These are phyloP conservation scores for Caenorhabditis becei DNA, from an alignment of 2,888 invertebrate genomes.

Conservation along the genomic window DNA sequence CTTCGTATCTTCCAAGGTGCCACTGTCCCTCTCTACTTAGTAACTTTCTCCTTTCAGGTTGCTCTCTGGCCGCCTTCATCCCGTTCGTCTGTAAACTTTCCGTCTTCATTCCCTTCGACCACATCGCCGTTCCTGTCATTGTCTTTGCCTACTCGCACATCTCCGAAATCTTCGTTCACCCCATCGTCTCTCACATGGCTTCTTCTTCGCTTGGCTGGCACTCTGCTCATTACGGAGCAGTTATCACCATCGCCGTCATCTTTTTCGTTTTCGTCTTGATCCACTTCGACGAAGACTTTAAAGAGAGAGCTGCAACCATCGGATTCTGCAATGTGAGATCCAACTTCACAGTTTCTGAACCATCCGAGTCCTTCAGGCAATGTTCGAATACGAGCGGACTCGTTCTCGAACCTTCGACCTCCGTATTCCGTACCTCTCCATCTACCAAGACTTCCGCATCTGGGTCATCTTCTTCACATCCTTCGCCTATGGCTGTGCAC, in stretches of 20 bases:
- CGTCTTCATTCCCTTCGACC: constrained; percentile 68
- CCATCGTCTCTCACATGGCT: constrained; percentile 55
- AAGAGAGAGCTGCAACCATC: constrained; percentile 56
- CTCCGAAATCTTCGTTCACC: constrained; percentile 64
- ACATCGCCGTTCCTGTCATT: constrained; percentile 65
- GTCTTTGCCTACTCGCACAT: constrained; percentile 67
- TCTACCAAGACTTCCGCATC: constrained; percentile 69
- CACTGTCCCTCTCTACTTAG: too few relatives aligned
- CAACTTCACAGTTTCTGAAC: not conserved
- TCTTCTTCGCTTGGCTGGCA: constrained; percentile 69
- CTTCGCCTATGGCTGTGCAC: constrained; percentile 70
- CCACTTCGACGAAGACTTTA: constrained; percentile 69
- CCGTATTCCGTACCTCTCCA: constrained; percentile 71
- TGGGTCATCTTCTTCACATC: constrained; percentile 70
- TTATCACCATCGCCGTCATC: constrained; percentile 49
- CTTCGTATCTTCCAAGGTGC: constrained; percentile 71
- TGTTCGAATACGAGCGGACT: constrained; percentile 65
- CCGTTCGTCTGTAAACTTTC: constrained; percentile 67
- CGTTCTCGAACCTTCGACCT: constrained; percentile 67
- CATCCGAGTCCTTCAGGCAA: constrained; percentile 55
- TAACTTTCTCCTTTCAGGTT: too few relatives aligned
- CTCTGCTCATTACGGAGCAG: constrained; percentile 67
- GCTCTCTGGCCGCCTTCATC: constrained; percentile 65
- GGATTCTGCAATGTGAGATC: constrained; percentile 63
- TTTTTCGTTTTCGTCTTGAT: constrained; percentile 63